Evolutionary conservation across 2,797 vertebrate species (phyloP).

Genomic region (Melanotaenia nigrans): DNA sequence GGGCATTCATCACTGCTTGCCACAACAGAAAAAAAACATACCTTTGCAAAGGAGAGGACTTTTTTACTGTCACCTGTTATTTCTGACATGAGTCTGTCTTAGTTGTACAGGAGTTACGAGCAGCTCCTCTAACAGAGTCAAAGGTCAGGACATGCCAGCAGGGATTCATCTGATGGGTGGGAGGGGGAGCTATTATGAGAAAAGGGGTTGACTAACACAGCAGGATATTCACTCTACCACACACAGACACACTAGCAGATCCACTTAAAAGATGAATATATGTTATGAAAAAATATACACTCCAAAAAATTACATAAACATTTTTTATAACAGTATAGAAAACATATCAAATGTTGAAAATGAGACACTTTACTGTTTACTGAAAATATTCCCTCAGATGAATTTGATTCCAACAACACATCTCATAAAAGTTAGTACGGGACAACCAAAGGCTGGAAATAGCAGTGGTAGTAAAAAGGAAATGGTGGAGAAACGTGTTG

Average conservation of each 20-base stretch:
- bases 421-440: too few relatives aligned
- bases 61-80: conserved; percentile 23
- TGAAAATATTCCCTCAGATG: too few relatives aligned
- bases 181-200: conserved; percentile 3
- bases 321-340: too few relatives aligned
- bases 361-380: too few relatives aligned
- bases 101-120: conserved; percentile 52
- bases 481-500: background rate
- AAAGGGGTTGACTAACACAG: conserved; percentile 35
- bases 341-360: too few relatives aligned
- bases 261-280: background rate
- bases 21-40: background rate
- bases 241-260: background rate
- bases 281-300: background rate
- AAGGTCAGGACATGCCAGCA: conserved; percentile 69
- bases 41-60: background rate
- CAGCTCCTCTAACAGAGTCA: conserved; percentile 45
- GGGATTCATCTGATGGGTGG: conserved; percentile 41
- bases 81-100: conserved; percentile 26
- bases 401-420: too few relatives aligned
- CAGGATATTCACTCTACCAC: conserved; percentile 13
- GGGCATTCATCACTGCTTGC: background rate
- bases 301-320: too few relatives aligned
- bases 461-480: background rate
- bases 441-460: too few relatives aligned